Conservation (phyloP, 2,113 vertebrate species). For the Arvicanthis niloticus region DNA sequence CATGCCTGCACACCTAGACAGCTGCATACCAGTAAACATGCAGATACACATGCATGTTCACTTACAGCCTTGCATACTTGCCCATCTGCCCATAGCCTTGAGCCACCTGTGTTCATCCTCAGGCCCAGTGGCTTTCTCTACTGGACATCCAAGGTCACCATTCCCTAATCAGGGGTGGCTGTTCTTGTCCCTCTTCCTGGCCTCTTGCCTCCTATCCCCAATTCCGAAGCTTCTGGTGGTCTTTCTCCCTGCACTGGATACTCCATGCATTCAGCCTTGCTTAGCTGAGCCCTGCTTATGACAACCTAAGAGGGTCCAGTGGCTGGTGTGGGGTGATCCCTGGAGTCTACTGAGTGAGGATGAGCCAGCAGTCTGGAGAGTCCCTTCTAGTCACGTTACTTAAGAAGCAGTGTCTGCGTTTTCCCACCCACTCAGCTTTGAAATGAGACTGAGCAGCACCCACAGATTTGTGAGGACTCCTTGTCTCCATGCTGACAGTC, state of each 20-base stretch:
- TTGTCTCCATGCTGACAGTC: background rate
- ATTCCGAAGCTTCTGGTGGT: background rate
- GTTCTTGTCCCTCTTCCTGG: background rate
- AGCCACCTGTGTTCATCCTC: background rate
- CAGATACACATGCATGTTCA: background rate
- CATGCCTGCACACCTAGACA: background rate
- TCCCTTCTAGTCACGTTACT: background rate
- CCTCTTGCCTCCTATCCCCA: background rate
- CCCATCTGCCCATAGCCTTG: background rate
- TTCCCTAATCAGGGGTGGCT: background rate
- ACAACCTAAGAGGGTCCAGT: background rate
- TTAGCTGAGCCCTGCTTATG: background rate
- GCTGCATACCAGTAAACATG: too few relatives aligned
- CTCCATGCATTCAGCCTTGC: background rate
- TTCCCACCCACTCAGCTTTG: background rate
- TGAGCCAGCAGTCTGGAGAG: background rate
- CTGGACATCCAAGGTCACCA: background rate
- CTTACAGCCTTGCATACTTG: accelerated
- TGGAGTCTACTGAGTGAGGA: background rate
- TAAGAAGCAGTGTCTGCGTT: background rate
- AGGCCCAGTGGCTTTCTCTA: background rate
- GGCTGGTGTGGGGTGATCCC: background rate
- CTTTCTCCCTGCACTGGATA: background rate
- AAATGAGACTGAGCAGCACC: background rate
- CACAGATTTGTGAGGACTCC: background rate